Evolutionary conservation across 1,140 invertebrate genomes (phyloP).

Genomic region (Pseudomyrmex flavicornis): DNA sequence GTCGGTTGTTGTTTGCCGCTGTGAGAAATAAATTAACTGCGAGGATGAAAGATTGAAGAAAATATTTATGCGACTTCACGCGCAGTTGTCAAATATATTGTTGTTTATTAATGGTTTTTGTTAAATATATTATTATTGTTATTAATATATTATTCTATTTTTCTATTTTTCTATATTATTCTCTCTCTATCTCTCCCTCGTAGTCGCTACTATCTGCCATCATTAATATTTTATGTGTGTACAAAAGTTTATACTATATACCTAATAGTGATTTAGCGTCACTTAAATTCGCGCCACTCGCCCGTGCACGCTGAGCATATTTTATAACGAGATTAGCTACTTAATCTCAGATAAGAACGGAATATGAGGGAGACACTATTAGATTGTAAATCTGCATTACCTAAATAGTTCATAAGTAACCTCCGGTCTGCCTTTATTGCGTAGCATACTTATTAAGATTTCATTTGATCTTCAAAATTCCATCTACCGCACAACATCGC

Average conservation of each 20-base stretch:
- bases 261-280: slow-evolving; percentile 54
- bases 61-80: not conserved
- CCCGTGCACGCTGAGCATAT: slow-evolving; percentile 37
- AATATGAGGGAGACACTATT: slow-evolving; percentile 37
- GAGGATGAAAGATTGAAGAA: not conserved
- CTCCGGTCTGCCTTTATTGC: not conserved
- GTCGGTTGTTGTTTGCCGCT: slow-evolving; percentile 8
- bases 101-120: not conserved
- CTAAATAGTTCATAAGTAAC: slow-evolving; percentile 42
- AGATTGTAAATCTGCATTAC: slow-evolving; percentile 38
- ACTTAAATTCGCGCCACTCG: slow-evolving; percentile 50
- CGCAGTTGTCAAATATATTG: not conserved
- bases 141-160: not conserved
- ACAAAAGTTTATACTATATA: slow-evolving; percentile 7
- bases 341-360: slow-evolving; percentile 49
- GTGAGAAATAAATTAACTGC: slow-evolving; percentile 41
- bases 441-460: slow-evolving; percentile 20
- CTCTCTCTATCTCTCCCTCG: not conserved
- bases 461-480: not conserved
- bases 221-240: slow-evolving; percentile 32
- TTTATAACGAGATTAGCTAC: slow-evolving; percentile 49
- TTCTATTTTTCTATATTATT: not conserved
- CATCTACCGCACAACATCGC: not conserved
- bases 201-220: not conserved
- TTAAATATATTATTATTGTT: no score